Base-by-base conservation (phyloP, 2,888 invertebrate species). In the Coenonympha glycerion region DNA sequence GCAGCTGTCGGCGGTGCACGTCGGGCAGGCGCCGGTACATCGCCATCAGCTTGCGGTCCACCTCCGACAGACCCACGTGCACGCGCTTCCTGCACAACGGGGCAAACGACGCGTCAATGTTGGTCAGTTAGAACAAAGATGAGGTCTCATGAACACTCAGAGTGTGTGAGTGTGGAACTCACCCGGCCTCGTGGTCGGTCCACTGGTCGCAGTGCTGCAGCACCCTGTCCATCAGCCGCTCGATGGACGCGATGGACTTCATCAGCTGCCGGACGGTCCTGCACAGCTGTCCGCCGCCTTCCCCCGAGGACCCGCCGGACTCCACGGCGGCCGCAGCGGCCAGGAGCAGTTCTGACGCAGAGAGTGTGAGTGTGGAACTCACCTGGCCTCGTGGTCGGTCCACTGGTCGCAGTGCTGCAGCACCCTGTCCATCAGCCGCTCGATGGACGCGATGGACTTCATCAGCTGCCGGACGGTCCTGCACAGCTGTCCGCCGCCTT, bases 11-110 rank as follows among this genome's bases (percentile, higher is more conserved):
- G 1, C 79, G 68, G 40, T 87, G 84, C 18, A 87, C 86, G 40
- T 84, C 86, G 2, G 86, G 86, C 52, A 87, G 63, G 1, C 86
- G 68, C 1, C 79, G 69, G 65, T 87, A 87, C 83, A 87, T 87
- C 53, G 83, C 84, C 82, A 86, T 86, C 57, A 87, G 53, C 65
- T 85, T 86, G 2, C 83, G 68, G 59, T 87, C 85, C 57, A 86
- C 86, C 26, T 81, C 84, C 0, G 80, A 78, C 16, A 87, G 60
- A 0, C 85, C 85, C 54, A 76, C 60, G 60, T 86, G 84, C 15
- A 86, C 82, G 3, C 78, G 78, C 68, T 83, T 85, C 64, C 86
- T 86, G 65, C 1, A 53, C 4, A 6, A 37, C 21, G 4, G 37
- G n/a, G n/a, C n/a, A n/a, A n/a, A n/a, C n/a, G n/a, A n/a, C n/a